Percentiles rank a stretch among this genome's conserved stretches.
These are phyloP conservation scores for Ceyx margarethae DNA, from an alignment of 2,113 vertebrate species.

Conservation along the genomic window DNA sequence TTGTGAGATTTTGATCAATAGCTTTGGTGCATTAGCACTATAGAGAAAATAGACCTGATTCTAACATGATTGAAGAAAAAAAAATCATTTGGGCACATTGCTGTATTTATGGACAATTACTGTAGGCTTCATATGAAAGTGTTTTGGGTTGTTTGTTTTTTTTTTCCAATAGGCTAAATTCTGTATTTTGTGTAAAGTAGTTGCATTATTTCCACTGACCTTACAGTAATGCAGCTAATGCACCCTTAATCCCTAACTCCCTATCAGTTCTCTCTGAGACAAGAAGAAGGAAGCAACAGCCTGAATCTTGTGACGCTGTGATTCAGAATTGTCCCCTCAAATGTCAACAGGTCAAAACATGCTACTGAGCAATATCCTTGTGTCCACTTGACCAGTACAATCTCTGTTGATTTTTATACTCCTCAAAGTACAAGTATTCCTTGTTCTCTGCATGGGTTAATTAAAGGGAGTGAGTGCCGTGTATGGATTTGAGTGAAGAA, in stretches of 20 bases:
- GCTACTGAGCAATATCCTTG: accelerated
- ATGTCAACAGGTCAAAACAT: neutral
- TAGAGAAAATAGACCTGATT: neutral
- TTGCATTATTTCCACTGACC: neutral
- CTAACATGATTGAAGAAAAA: neutral
- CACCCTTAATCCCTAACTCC: no score
- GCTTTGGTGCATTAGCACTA: neutral
- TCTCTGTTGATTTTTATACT: neutral
- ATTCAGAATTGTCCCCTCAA: neutral
- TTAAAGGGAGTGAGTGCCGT: neutral
- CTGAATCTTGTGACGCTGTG: neutral
- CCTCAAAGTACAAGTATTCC: neutral
- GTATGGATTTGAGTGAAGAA: neutral
- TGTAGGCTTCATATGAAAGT: neutral
- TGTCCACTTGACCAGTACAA: neutral
- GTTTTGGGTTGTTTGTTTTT: neutral
- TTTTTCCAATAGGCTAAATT: neutral
- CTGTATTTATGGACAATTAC: neutral
- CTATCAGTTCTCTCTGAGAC: no score
- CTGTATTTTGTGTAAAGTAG: neutral
- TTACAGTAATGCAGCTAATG: neutral
- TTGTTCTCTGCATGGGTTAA: neutral
- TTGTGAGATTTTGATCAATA: neutral
- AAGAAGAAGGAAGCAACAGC: neutral
- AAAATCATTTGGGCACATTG: neutral